Evolutionary conservation across 2,888 invertebrate genomes (phyloP).

Genomic region (Lepidocyrtoides sp.): DNA sequence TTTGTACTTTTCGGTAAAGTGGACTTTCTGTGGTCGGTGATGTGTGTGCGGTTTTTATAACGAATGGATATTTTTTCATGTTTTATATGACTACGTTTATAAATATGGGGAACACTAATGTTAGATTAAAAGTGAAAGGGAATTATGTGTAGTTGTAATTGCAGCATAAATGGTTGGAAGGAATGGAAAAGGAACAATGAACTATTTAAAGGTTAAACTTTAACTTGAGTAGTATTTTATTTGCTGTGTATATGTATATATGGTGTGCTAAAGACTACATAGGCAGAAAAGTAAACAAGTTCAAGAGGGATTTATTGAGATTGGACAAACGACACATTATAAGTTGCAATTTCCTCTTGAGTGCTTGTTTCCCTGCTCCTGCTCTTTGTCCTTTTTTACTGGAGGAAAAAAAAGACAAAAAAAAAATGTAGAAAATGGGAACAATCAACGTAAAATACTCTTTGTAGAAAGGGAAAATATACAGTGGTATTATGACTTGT

Average conservation of each 20-base stretch:
- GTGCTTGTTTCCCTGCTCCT: conserved; percentile 53
- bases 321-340: conserved; percentile 73
- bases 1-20: conserved; percentile 44
- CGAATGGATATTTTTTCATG: neutral
- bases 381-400: conserved; percentile 58
- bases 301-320: conserved; percentile 78
- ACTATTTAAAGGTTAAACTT: conserved; percentile 47
- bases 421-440: conserved; percentile 16
- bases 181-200: neutral
- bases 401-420: conserved; percentile 6
- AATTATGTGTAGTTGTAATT: neutral
- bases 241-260: conserved; percentile 8
- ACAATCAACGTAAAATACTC: no score
- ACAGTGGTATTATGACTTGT: neutral
- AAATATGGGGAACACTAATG: neutral
- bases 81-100: neutral
- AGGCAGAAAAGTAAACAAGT: conserved; percentile 72
- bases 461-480: no score
- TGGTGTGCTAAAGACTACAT: neutral
- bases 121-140: neutral
- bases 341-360: conserved; percentile 75
- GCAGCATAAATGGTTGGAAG: neutral
- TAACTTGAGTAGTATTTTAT: conserved; percentile 12
- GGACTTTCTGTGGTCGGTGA: conserved; percentile 43
- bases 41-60: conserved; percentile 22